These are phyloP conservation scores for Syrista parreyssii DNA, from an alignment of 2,888 invertebrate species.

Conservation along the genomic window DNA sequence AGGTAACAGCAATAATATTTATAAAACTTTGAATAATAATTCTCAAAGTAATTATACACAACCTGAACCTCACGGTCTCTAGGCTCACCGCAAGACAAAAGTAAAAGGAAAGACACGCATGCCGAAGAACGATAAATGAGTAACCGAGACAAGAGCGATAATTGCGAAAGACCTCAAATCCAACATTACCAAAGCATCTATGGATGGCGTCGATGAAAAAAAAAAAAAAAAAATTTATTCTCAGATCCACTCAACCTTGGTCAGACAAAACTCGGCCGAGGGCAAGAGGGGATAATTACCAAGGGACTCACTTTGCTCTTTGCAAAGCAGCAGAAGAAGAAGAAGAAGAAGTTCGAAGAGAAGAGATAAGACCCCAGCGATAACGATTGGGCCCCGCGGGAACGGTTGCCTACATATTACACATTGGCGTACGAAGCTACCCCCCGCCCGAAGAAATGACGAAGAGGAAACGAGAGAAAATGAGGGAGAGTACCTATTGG, in stretches of 20 bases:
- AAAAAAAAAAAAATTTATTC: constrained; percentile 11
- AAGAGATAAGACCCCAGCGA: constrained; percentile 62
- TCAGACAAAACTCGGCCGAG: not conserved
- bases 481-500: not conserved
- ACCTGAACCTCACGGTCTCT: too few relatives aligned
- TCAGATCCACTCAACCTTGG: constrained; percentile 1
- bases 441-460: not conserved
- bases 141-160: not conserved
- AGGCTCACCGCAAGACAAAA: not conserved
- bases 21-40: not conserved
- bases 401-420: constrained; percentile 53
- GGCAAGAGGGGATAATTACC: constrained; percentile 59
- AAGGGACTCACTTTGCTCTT: constrained; percentile 53
- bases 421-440: constrained; percentile 26
- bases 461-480: constrained; percentile 7
- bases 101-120: not conserved
- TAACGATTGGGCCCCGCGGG: constrained; percentile 63
- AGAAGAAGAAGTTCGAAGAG: constrained; percentile 49
- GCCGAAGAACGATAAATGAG: not conserved
- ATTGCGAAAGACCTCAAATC: constrained; percentile 8
- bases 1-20: not conserved
- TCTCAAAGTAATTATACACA: too few relatives aligned
- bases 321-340: constrained; percentile 50
- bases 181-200: constrained; percentile 5
- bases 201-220: not conserved